Base-by-base conservation (phyloP, 2,797 vertebrate genomes). In the Scolopax rusticola region DNA sequence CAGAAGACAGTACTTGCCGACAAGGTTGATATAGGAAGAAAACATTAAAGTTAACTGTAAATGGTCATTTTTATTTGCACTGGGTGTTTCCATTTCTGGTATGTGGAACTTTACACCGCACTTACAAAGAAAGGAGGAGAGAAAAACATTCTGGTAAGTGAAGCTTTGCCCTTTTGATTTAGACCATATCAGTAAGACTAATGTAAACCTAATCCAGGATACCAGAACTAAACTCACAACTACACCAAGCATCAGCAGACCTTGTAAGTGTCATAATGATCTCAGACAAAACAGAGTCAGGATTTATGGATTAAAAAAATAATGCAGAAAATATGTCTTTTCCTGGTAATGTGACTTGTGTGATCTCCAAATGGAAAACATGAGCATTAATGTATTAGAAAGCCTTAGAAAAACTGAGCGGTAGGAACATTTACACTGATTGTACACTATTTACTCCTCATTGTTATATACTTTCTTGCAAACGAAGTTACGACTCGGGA, bases 61-160 rank as follows among this genome's bases (percentile, higher is more conserved):
- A 12, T 20, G 51, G 32, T 61, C 61, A 76, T 76, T 88, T 75
- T 27, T 51, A 50, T 90, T 61, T 92, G 73, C 23, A 13, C 45
- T 84, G 71, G 64, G 87, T 77, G 82, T 86, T 94, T 95, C 89
- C 87, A 69, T 30, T 90, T 92, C 51, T 91, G 67, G n/a, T 71
- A 77, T 11, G 7, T 54, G 65, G 77, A 86, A 71, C 47, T 95
- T 80, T 71, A 89, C n/a, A 83, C n/a, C 92, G 47, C 60, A 87
- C 38, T 87, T 65, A 68, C 43, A 64, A 79, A 61, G 50, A 77
- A 77, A 65, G 54, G 57, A 70, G 23, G 47, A 70, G 48, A 84
- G 57, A 57, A 79, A 32, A 43, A 40, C 27, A 63, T 87, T 80
- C 53, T 85, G 45, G 1, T 74, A 83, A 67, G 36, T n/a, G 68